Conservation (phyloP, 37 sponge, comb jelly and placozoan species). For the Aplysina aerophoba region DNA sequence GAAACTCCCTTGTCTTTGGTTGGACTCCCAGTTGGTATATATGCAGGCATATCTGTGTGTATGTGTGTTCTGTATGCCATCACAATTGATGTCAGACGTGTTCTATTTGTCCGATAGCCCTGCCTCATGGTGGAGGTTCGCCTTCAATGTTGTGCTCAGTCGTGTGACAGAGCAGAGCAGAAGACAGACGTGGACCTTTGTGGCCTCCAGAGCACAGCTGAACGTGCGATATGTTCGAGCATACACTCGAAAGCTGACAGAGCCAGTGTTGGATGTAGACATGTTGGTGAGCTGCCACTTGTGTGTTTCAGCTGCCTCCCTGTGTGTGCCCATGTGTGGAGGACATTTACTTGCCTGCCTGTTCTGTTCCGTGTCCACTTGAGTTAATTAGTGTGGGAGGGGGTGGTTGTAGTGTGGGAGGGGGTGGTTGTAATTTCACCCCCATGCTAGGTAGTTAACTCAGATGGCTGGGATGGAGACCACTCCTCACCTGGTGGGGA, state of each 20-base stretch:
- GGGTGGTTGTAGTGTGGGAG: neutral
- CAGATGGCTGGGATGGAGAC: no score
- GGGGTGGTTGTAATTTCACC: neutral
- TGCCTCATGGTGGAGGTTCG: slow-evolving; percentile 78
- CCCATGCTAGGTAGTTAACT: no score
- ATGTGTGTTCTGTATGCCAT: neutral
- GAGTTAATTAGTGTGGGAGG: neutral
- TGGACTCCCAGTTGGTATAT: no score
- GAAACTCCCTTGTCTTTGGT: no score
- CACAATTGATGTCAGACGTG: neutral
- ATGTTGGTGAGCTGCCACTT: neutral
- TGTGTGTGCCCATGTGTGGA: no score
- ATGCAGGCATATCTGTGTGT: neutral
- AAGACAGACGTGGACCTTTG: slow-evolving; percentile 44
- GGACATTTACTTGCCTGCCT: neutral
- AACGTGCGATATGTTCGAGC: slow-evolving; percentile 68
- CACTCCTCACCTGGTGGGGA: no score
- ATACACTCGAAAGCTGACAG: slow-evolving; percentile 67
- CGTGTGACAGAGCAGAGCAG: slow-evolving; percentile 55
- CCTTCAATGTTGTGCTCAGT: slow-evolving; percentile 30
- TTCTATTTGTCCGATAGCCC: slow-evolving; percentile 33
- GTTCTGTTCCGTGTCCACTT: neutral
- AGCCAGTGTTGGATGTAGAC: slow-evolving; percentile 10
- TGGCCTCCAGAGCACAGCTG: slow-evolving; percentile 60
- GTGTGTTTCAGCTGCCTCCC: no score